These are phyloP conservation scores for Chaenocephalus aceratus DNA, from an alignment of 2,113 vertebrate genomes.

Conservation along the genomic window DNA sequence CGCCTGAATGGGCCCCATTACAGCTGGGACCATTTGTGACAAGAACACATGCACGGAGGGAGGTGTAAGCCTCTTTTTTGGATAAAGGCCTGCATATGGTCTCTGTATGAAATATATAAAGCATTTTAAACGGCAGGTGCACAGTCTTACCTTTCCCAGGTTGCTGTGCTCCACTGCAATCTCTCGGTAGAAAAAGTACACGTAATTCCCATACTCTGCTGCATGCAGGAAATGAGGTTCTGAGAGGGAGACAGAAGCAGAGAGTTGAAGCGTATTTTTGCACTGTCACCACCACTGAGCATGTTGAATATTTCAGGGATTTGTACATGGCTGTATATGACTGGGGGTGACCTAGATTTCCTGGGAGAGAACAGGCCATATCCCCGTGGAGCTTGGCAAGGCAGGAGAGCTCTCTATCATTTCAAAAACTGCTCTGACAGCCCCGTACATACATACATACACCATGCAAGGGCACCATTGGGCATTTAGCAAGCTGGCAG, in stretches of 20 bases:
- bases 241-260: constrained; percentile 80
- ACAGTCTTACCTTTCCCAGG: constrained; percentile 91
- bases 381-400: constrained; percentile 63
- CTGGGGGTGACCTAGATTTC: constrained; percentile 83
- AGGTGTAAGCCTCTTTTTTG: constrained; percentile 35
- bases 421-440: constrained; percentile 53
- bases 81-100: constrained; percentile 26
- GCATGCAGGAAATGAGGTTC: constrained; percentile 99
- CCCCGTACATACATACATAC: constrained; percentile 39
- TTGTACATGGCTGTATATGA: constrained; percentile 74
- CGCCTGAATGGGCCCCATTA: constrained; percentile 51
- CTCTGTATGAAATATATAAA: constrained; percentile 41
- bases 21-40: constrained; percentile 48
- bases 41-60: constrained; percentile 40
- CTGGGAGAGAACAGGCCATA: constrained; percentile 73
- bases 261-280: constrained; percentile 77
- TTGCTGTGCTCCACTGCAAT: constrained; percentile 98
- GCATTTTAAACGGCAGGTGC: constrained; percentile 45
- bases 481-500: constrained; percentile 48
- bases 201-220: constrained; percentile 96
- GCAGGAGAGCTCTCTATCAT: constrained; percentile 50
- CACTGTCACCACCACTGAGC: constrained; percentile 76
- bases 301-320: constrained; percentile 82
- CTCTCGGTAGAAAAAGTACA: constrained; percentile 99
- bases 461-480: constrained; percentile 28